Base-by-base conservation (phyloP, 2,888 invertebrate genomes). In the Cephus nigrinus region DNA sequence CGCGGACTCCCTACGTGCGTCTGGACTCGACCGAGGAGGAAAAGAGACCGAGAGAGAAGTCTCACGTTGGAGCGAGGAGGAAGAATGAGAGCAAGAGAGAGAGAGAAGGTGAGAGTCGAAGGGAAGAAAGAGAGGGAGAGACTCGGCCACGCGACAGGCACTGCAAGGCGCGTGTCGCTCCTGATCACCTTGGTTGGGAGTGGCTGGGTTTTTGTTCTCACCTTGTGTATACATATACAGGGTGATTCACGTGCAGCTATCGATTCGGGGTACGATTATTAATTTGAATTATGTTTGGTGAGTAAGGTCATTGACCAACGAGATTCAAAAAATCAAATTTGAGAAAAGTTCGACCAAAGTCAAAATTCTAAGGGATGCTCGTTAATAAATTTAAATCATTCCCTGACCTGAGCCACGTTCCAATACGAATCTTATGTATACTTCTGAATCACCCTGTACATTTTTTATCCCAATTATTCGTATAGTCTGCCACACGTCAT, bases 91-190 rank as follows among this genome's bases (percentile, higher is more conserved):
- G 76, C 30, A 23, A 30, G 74, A 69, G 40, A 75, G 33, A 78
- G 78, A 75, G 72, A 71, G 74, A 80, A 77, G 69, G 77, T 77
- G 78, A 82, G 83, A 84, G 82, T 83, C 84, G 78, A 78, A 83
- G 82, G 86, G 84, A 85, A 55, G 40, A 23, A 55, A 23, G 40
- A 55, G 40, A 55, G 15, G 9, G 15, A 55, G 40, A 9, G 23
- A 55, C 23, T 55, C 23, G 40, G 69, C 86, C 85, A 87, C 86
- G 86, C 87, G 86, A 86, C 87, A 71, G 83, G 83, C 83, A 83
- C 84, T 15, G 86, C 80, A 82, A 80, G 86, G 83, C 87, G 87
- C 84, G 84, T 85, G 86, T 84, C 84, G 82, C 76, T 81, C 79
- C 80, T 83, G 75, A 55, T 83, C 83, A 78, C 80, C 78, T 77